phyloP scores from a whole-genome alignment of 2,113 vertebrate species.

The Pitta sordida region DNA sequence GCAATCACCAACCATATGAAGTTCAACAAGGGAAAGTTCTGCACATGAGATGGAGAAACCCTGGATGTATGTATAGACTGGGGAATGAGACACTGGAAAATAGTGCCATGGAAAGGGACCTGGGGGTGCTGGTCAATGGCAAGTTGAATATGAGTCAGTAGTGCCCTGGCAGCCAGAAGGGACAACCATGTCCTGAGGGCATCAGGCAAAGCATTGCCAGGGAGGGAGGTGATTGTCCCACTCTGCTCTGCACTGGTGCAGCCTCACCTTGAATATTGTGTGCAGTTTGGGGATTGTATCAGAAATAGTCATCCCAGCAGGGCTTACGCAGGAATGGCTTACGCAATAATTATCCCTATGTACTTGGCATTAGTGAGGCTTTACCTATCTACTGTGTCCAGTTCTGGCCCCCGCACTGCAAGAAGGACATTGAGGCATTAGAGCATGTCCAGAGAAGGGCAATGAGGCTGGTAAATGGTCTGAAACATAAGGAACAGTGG shows the following conservation, averaged over 20 bases:
- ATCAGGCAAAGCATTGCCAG: background rate
- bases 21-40: background rate
- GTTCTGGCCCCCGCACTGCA: too few relatives aligned
- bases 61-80: background rate
- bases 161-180: background rate
- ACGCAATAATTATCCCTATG: too few relatives aligned
- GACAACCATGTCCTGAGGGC: background rate
- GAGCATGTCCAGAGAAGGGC: background rate
- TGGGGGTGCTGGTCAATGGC: background rate
- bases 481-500: too few relatives aligned
- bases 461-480: background rate
- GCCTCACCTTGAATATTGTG: background rate
- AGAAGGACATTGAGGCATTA: background rate
- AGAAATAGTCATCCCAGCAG: too few relatives aligned
- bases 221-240: background rate
- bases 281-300: background rate
- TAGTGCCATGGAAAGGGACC: background rate
- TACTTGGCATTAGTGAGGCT: too few relatives aligned
- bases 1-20: background rate
- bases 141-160: background rate
- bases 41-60: background rate
- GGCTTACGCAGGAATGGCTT: too few relatives aligned
- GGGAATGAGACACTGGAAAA: background rate
- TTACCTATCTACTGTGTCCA: too few relatives aligned
- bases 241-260: background rate